A percentile compares a stretch with the other conserved stretches of the same genome.
phyloP scores from a whole-genome alignment of 2,888 invertebrate genomes.

The Rotaria sp. region DNA sequence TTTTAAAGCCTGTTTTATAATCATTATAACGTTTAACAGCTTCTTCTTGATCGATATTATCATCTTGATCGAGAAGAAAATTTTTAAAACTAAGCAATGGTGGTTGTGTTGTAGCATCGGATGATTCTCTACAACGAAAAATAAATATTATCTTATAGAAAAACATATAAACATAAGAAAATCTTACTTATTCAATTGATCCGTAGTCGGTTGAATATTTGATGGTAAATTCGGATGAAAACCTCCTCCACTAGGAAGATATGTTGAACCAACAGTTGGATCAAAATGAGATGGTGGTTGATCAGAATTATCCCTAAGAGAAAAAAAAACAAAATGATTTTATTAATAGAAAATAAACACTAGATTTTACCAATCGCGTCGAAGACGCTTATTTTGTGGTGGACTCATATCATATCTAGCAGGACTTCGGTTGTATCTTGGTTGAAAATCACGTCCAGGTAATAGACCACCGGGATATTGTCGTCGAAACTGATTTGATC shows the following conservation, averaged over 20 bases:
- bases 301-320: slow-evolving; percentile 27
- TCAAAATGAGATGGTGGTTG: slow-evolving; percentile 15
- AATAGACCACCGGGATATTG: background rate
- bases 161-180: background rate
- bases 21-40: slow-evolving; percentile 95
- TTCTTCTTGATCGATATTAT: slow-evolving; percentile 82
- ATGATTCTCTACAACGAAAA: slow-evolving; percentile 34
- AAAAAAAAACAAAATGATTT: background rate
- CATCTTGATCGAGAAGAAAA: slow-evolving; percentile 88
- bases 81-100: slow-evolving; percentile 94
- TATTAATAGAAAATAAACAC: background rate
- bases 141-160: background rate
- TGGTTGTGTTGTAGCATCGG: slow-evolving; percentile 69
- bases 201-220: background rate
- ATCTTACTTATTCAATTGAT: background rate
- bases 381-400: slow-evolving; percentile 52
- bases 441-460: slow-evolving; percentile 42
- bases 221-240: background rate
- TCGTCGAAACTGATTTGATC: slow-evolving; percentile 25
- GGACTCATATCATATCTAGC: slow-evolving; percentile 50
- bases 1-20: slow-evolving; percentile 89
- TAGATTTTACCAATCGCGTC: slow-evolving; percentile 51
- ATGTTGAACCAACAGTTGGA: background rate
- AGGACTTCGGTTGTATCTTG: slow-evolving; percentile 49
- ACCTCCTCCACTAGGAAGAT: slow-evolving; percentile 27